Evolutionary conservation across 2,797 vertebrate genomes (phyloP).

Genomic region (Chloroceryle amazona): DNA sequence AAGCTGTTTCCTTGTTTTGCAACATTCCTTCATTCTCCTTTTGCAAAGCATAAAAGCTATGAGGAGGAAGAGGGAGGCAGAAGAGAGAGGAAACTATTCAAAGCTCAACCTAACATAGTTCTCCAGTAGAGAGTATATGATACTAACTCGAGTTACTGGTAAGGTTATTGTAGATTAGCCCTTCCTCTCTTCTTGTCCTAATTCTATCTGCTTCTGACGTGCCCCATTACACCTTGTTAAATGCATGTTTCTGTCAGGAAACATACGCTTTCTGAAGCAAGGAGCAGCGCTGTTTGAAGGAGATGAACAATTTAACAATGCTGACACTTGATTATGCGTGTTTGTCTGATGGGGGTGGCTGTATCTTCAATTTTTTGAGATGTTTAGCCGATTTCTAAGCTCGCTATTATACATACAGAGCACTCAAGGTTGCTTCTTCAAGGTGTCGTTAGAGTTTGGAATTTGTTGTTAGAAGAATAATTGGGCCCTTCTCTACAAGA

Average conservation of each 20-base stretch:
- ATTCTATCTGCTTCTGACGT: neutral
- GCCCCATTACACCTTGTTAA: accelerated
- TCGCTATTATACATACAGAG: neutral
- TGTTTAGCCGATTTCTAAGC: neutral
- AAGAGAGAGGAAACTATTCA: neutral
- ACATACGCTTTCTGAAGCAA: neutral
- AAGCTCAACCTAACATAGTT: neutral
- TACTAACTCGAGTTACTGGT: neutral
- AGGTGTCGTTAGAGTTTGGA: neutral
- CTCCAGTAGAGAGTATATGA: neutral
- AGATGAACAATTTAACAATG: accelerated
- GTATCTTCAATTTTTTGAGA: neutral
- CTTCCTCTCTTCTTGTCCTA: neutral
- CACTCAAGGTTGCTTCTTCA: neutral
- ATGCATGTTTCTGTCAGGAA: neutral
- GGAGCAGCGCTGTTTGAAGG: accelerated
- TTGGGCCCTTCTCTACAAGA: neutral
- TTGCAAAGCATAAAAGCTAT: neutral
- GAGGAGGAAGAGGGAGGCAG: neutral
- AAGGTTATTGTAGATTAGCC: neutral
- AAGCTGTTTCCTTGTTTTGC: neutral
- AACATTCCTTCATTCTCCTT: neutral
- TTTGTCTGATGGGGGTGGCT: neutral
- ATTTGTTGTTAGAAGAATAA: neutral
- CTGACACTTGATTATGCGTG: accelerated